Evolutionary conservation across 2,113 vertebrate genomes (phyloP).

Genomic region (Percina caprodes): DNA sequence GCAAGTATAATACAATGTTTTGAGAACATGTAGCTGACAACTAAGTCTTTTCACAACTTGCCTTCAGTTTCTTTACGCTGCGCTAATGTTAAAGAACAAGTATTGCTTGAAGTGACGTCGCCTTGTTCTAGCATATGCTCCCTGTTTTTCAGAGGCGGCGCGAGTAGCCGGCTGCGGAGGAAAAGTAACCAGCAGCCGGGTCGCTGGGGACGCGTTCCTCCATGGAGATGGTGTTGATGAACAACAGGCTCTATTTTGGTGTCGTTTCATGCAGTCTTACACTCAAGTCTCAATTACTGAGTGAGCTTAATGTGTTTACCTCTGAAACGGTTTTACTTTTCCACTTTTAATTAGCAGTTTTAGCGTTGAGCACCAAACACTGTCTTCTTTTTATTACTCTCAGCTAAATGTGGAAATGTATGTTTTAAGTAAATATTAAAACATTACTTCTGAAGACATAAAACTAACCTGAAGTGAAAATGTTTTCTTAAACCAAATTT

Average conservation of each 20-base stretch:
- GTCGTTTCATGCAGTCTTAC: constrained; percentile 28
- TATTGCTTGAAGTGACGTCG: constrained; percentile 44
- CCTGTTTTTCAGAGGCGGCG: constrained; percentile 31
- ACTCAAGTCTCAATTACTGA: constrained; percentile 20
- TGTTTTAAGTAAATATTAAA: neutral
- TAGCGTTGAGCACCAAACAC: neutral
- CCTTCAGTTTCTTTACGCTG: constrained; percentile 32
- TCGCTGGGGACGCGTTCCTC: constrained; percentile 22
- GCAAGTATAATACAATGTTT: constrained; percentile 66
- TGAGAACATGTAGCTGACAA: constrained; percentile 63
- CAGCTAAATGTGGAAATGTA: neutral
- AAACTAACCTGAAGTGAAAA: neutral
- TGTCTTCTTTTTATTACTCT: neutral
- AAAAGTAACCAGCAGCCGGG: constrained; percentile 34
- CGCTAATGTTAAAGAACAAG: constrained; percentile 57
- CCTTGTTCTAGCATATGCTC: constrained; percentile 56
- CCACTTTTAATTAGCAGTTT: constrained; percentile 29
- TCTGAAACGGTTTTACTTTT: constrained; percentile 23
- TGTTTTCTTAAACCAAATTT: neutral
- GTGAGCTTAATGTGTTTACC: constrained; percentile 16
- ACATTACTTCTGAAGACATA: neutral
- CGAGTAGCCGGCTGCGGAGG: neutral
- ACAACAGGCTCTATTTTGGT: constrained; percentile 43
- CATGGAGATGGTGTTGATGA: constrained; percentile 42
- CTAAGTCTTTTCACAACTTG: constrained; percentile 69